Conservation (phyloP, 1,140 invertebrate species). For the Atta colombica region DNA sequence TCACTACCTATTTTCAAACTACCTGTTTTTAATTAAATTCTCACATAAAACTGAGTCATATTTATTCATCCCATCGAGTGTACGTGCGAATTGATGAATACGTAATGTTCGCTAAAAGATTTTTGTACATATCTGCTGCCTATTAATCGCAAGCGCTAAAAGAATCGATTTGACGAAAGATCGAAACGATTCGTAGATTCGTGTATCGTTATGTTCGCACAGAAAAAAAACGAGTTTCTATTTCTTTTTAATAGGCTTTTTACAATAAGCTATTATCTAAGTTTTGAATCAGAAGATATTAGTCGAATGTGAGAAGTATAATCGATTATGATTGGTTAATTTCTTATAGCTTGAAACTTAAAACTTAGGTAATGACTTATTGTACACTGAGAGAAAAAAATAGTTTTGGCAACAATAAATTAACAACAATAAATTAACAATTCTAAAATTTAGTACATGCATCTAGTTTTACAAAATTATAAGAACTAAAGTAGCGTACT, state of each 20-base stretch:
- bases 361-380: too few species aligned
- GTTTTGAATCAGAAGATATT: too few species aligned
- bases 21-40: constrained; percentile 60
- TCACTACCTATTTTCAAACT: constrained; percentile 26
- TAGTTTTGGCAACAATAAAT: too few species aligned
- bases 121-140: constrained; percentile 19
- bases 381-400: too few species aligned
- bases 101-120: neutral
- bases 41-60: constrained; percentile 31
- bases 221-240: neutral
- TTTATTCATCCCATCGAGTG: constrained; percentile 44
- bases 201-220: neutral
- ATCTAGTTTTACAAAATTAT: too few species aligned
- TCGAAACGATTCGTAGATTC: neutral
- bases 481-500: too few species aligned
- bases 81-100: constrained; percentile 33
- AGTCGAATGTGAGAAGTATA: too few species aligned
- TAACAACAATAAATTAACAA: too few species aligned
- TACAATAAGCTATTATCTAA: too few species aligned
- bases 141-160: constrained; percentile 9
- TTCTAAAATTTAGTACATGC: too few species aligned
- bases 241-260: neutral
- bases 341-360: too few species aligned
- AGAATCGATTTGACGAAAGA: neutral
- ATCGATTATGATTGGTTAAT: too few species aligned